Evolutionary conservation across 2,888 invertebrate species (phyloP).

Genomic region (Amblyjoppa proteus): DNA sequence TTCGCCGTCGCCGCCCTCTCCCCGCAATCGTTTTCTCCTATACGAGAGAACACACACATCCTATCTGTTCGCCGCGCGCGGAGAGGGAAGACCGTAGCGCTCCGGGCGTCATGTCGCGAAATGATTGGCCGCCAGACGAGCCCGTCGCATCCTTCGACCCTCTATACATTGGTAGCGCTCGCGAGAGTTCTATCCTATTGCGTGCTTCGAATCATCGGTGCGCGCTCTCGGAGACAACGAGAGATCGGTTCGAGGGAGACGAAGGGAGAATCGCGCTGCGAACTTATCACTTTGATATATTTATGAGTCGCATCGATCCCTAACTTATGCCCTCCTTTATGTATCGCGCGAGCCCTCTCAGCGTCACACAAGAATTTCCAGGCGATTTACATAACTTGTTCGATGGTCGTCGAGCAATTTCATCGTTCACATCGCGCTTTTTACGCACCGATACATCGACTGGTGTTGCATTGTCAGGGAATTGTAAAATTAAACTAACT

Average conservation of each 20-base stretch:
- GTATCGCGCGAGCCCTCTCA: constrained; percentile 5
- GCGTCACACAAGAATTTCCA: constrained; percentile 74
- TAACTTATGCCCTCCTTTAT: constrained; percentile 9
- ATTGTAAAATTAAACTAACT: neutral
- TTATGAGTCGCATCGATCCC: neutral
- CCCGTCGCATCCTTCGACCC: neutral
- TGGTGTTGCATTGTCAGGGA: neutral
- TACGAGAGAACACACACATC: constrained; percentile 44
- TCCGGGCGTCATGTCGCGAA: constrained; percentile 52
- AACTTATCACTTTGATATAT: neutral
- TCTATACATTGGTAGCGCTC: neutral
- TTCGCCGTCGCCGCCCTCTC: neutral
- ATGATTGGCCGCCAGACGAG: constrained; percentile 33
- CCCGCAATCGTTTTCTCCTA: constrained; percentile 50
- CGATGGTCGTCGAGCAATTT: constrained; percentile 69
- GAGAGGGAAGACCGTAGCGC: constrained; percentile 19
- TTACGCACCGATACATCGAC: constrained; percentile 31
- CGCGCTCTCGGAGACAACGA: neutral
- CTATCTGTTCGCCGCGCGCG: constrained; percentile 25
- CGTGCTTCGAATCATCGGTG: neutral
- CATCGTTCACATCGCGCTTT: constrained; percentile 40
- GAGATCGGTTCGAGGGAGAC: neutral
- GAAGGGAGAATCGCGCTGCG: neutral
- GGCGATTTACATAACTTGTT: constrained; percentile 81
- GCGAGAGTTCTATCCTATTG: neutral